A percentile compares a stretch with the other conserved stretches of the same genome.
Evolutionary conservation across 2,797 vertebrate genomes (phyloP).

Genomic region (Aplochiton taeniatus): DNA sequence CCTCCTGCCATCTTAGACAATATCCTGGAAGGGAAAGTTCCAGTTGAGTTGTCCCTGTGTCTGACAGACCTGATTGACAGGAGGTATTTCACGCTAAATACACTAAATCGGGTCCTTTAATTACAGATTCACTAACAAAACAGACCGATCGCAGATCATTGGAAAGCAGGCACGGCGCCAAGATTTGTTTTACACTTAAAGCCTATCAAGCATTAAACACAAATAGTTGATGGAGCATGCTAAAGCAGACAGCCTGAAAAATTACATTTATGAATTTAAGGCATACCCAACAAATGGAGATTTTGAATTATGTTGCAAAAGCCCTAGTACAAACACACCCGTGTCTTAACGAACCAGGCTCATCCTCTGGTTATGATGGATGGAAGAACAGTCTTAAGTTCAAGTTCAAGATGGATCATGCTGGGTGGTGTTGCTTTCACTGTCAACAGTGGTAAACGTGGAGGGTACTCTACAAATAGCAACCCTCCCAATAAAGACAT

Average conservation of each 20-base stretch:
- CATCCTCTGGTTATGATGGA: too few relatives aligned
- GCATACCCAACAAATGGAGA: slow-evolving; percentile 36
- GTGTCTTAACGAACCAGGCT: too few relatives aligned
- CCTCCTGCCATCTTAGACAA: slow-evolving; percentile 44
- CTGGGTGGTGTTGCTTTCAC: slow-evolving; percentile 28
- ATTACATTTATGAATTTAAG: slow-evolving; percentile 24
- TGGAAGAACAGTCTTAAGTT: too few relatives aligned
- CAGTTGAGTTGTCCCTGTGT: slow-evolving; percentile 30
- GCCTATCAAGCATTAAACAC: too few relatives aligned
- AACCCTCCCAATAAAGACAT: too few relatives aligned
- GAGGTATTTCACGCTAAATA: slow-evolving; percentile 9
- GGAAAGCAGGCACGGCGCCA: too few relatives aligned
- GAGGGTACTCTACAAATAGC: too few relatives aligned
- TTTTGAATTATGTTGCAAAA: slow-evolving; percentile 30
- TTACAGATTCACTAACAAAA: slow-evolving; percentile 43
- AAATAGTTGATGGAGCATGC: too few relatives aligned
- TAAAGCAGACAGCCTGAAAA: too few relatives aligned
- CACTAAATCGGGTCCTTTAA: slow-evolving; percentile 28
- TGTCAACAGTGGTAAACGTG: slow-evolving; percentile 39
- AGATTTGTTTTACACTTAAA: too few relatives aligned
- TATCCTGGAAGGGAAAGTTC: slow-evolving; percentile 42
- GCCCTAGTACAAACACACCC: slow-evolving; percentile 30
- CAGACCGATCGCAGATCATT: slow-evolving; percentile 20
- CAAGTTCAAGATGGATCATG: too few relatives aligned
- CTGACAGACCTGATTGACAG: slow-evolving; percentile 18